A percentile compares a stretch with the other conserved stretches of the same genome.
Evolutionary conservation across 2,113 vertebrate genomes (phyloP).

Genomic region (Grammomys dolichurus): DNA sequence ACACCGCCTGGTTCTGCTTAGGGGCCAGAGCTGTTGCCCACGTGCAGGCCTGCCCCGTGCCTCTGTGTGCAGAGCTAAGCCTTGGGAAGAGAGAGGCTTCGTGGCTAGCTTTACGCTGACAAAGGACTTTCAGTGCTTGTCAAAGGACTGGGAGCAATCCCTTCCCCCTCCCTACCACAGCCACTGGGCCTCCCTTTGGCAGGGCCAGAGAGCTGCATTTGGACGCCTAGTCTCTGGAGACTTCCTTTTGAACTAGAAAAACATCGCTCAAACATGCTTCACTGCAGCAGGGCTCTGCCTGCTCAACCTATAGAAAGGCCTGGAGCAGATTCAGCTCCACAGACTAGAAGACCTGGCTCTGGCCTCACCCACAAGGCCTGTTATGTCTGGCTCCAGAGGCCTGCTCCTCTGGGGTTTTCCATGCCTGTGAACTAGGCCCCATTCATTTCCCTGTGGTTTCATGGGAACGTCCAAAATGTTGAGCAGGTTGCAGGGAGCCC

Average conservation of each 20-base stretch:
- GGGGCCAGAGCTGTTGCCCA: conserved; percentile 26
- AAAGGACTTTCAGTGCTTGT: conserved; percentile 67
- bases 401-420: conserved; percentile 78
- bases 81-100: conserved; percentile 34
- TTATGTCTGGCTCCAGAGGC: conserved; percentile 76
- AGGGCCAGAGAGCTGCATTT: not conserved
- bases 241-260: conserved; percentile 68
- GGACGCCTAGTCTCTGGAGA: conserved; percentile 64
- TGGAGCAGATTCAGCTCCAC: conserved; percentile 16
- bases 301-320: conserved; percentile 53
- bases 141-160: not conserved
- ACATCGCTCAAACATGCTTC: conserved; percentile 40
- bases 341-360: conserved; percentile 75
- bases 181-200: conserved; percentile 65
- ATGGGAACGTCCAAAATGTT: conserved; percentile 64
- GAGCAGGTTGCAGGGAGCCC: conserved; percentile 72
- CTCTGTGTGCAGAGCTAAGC: not conserved
- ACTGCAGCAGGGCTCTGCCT: conserved; percentile 26
- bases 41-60: not conserved
- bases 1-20: conserved; percentile 71
- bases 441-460: conserved; percentile 79
- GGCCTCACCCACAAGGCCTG: conserved; percentile 69
- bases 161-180: conserved; percentile 45
- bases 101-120: conserved; percentile 66
- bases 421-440: conserved; percentile 72